Evolutionary conservation across 2,113 vertebrate genomes (phyloP).

Genomic region (Rafetus swinhoei): DNA sequence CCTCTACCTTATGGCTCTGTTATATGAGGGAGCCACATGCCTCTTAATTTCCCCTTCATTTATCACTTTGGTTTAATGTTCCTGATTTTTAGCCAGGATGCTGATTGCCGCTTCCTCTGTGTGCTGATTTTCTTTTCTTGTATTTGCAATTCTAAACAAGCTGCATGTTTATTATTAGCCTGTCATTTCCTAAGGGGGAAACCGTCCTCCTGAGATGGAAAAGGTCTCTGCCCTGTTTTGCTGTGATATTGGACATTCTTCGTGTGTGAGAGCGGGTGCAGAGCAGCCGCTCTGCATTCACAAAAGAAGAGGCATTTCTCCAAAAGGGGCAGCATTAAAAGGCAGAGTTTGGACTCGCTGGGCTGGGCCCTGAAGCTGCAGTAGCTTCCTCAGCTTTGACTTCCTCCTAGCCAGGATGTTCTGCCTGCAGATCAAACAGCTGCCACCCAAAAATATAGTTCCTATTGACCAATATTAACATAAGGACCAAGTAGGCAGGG

Average conservation of each 20-base stretch:
- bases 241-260: not conserved
- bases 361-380: rapidly evolving
- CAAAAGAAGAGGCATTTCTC: not conserved
- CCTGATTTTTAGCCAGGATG: constrained; percentile 43
- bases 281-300: not conserved
- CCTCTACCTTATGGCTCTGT: not conserved
- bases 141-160: constrained; percentile 73
- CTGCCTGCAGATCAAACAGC: not conserved
- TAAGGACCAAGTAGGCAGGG: not conserved
- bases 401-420: not conserved
- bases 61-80: not conserved
- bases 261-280: rapidly evolving
- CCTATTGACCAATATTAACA: rapidly evolving
- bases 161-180: constrained; percentile 70
- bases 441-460: not conserved
- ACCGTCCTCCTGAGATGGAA: not conserved
- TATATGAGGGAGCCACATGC: not conserved
- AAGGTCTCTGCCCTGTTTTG: not conserved
- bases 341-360: not conserved
- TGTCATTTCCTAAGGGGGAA: not conserved
- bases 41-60: not conserved
- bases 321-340: not conserved
- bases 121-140: constrained; percentile 48
- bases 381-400: not conserved
- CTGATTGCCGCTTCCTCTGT: not conserved